These are phyloP conservation scores for Cyclina sinensis DNA, from an alignment of 1,140 invertebrate genomes.

Conservation along the genomic window DNA sequence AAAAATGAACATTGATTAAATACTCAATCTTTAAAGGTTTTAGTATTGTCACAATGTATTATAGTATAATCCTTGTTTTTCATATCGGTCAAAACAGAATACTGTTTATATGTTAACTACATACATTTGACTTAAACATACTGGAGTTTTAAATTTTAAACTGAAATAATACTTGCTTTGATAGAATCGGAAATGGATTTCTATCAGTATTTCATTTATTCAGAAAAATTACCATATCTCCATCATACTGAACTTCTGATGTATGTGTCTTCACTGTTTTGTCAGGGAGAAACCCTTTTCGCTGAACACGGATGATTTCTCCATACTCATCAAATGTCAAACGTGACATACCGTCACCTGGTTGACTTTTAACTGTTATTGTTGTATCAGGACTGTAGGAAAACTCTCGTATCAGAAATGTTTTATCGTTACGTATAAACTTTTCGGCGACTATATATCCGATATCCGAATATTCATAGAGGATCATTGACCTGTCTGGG, in stretches of 20 bases:
- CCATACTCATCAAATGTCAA: conserved; percentile 20
- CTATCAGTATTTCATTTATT: too few relatives aligned
- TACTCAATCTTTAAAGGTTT: too few relatives aligned
- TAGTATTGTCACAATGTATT: too few relatives aligned
- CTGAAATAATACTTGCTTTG: too few relatives aligned
- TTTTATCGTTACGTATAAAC: neutral
- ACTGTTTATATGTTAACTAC: too few relatives aligned
- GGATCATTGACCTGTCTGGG: neutral
- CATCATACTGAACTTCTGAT: neutral
- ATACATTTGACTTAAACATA: too few relatives aligned
- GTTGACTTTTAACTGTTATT: neutral
- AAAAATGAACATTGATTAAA: too few relatives aligned
- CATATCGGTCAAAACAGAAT: too few relatives aligned
- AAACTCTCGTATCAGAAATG: neutral
- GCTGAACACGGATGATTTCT: neutral
- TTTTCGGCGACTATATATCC: neutral
- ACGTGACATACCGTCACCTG: neutral
- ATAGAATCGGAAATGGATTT: too few relatives aligned
- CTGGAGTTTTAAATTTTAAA: too few relatives aligned
- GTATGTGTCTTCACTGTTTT: neutral
- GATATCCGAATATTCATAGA: neutral
- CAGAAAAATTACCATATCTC: neutral
- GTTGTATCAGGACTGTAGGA: neutral
- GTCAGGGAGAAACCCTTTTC: neutral
- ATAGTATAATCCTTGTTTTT: too few relatives aligned